Conservation (phyloP, 2,888 invertebrate species). For the Tholera decimalis region DNA sequence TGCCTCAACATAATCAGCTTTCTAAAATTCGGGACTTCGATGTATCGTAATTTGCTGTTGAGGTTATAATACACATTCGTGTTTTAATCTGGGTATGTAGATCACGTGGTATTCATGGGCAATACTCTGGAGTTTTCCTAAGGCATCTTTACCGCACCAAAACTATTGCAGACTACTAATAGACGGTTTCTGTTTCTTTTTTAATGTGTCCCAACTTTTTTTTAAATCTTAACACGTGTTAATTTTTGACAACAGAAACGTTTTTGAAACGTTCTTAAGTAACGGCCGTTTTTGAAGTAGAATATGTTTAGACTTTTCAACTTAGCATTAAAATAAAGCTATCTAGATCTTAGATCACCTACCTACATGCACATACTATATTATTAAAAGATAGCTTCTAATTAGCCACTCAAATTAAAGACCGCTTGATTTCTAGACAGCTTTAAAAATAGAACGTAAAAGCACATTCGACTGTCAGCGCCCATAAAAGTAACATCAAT, state of each 20-base stretch:
- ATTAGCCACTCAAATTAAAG: slow-evolving; percentile 17
- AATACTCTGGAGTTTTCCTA: background rate
- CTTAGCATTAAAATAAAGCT: background rate
- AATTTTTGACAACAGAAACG: background rate
- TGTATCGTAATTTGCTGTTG: slow-evolving; percentile 21
- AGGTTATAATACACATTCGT: slow-evolving; percentile 21
- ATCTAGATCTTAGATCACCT: background rate
- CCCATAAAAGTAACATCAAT: slow-evolving; percentile 39
- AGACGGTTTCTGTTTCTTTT: no score
- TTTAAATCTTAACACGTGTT: background rate
- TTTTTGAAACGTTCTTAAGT: background rate
- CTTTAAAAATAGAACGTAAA: slow-evolving; percentile 41
- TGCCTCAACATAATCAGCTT: slow-evolving; percentile 42
- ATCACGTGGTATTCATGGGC: background rate
- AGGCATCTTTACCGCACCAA: no score
- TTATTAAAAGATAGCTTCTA: background rate
- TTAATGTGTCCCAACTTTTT: no score
- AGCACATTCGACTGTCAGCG: slow-evolving; percentile 47
- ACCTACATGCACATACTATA: background rate
- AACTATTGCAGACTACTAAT: no score
- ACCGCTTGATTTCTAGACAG: slow-evolving; percentile 24
- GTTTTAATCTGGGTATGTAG: slow-evolving; percentile 21
- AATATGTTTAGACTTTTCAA: background rate
- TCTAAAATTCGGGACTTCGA: slow-evolving; percentile 38
- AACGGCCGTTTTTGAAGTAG: background rate